Percentiles rank a stretch among this genome's conserved stretches.
phyloP scores from a whole-genome alignment of 2,797 vertebrate species.

The Brotula barbata region DNA sequence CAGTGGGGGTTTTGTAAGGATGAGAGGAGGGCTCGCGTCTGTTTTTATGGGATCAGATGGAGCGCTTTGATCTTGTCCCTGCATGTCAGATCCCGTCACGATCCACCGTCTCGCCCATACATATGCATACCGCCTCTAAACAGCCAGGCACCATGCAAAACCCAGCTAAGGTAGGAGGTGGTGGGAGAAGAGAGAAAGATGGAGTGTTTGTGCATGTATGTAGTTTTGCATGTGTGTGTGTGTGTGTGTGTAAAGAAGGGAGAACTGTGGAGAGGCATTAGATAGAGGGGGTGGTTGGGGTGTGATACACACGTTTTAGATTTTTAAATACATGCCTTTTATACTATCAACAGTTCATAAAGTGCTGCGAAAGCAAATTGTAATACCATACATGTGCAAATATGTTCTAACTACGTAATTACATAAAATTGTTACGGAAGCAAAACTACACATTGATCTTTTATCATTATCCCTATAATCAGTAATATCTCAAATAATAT shows the following conservation, averaged over 20 bases:
- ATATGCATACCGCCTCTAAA: constrained; percentile 77
- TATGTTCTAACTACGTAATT: too few species aligned
- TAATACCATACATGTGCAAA: too few species aligned
- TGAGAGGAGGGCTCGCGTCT: constrained; percentile 76
- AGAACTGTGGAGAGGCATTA: constrained; percentile 23
- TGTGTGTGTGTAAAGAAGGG: not conserved
- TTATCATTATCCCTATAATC: too few species aligned
- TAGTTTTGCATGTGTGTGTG: too few species aligned
- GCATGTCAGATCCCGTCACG: constrained; percentile 76
- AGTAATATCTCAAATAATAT: too few species aligned
- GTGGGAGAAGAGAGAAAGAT: constrained; percentile 9
- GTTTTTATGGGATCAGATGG: constrained; percentile 80
- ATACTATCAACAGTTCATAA: too few species aligned
- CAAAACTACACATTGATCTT: too few species aligned
- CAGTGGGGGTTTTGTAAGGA: constrained; percentile 76
- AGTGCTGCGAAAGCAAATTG: too few species aligned
- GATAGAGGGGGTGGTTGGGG: constrained; percentile 15
- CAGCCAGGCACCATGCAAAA: constrained; percentile 67
- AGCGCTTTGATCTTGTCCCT: constrained; percentile 80
- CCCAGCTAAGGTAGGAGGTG: constrained; percentile 51
- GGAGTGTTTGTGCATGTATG: constrained; percentile 21
- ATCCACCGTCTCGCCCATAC: constrained; percentile 76
- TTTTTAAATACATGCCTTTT: not conserved
- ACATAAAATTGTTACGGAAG: too few species aligned
- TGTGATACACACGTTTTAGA: constrained; percentile 24